A percentile compares a stretch with the other conserved stretches of the same genome.
phyloP scores from a whole-genome alignment of 2,797 vertebrate species.

The Gallinago solitaria region DNA sequence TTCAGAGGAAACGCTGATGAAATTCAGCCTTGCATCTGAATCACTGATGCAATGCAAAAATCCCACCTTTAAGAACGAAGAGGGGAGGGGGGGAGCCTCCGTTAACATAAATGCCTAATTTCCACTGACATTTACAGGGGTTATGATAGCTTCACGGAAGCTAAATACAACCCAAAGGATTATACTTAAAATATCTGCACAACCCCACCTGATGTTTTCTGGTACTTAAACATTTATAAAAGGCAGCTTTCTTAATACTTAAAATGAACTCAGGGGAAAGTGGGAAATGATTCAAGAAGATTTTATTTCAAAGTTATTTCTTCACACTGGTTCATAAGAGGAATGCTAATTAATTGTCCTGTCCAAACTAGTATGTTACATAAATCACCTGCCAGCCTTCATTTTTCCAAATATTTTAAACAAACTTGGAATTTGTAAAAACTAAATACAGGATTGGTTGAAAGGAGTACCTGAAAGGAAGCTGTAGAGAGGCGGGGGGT shows the following conservation, averaged over 20 bases:
- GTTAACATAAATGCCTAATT: constrained; percentile 52
- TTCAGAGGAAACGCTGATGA: constrained; percentile 41
- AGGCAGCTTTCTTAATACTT: constrained; percentile 48
- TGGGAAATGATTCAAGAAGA: not conserved
- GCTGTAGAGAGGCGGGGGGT: no score
- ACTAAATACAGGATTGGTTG: not conserved
- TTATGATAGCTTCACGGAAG: constrained; percentile 51
- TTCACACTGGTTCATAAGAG: not conserved
- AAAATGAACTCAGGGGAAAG: constrained; percentile 44
- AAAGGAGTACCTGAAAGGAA: no score
- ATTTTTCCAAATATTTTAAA: not conserved
- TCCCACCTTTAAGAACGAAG: not conserved
- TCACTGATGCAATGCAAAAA: constrained; percentile 32
- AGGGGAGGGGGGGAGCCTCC: not conserved
- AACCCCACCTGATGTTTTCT: constrained; percentile 20
- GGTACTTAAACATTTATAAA: constrained; percentile 34
- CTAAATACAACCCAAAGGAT: constrained; percentile 23
- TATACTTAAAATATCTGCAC: not conserved
- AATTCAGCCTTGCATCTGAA: constrained; percentile 15
- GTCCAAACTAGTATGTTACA: not conserved
- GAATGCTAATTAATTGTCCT: not conserved
- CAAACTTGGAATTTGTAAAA: not conserved
- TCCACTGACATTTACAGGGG: constrained; percentile 53
- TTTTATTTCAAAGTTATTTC: constrained; percentile 32
- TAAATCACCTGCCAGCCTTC: not conserved